Evolutionary conservation across 2,113 vertebrate species (phyloP), one percentile per base, ranked within the genome.

Genomic region (Boleophthalmus pectinirostris): DNA sequence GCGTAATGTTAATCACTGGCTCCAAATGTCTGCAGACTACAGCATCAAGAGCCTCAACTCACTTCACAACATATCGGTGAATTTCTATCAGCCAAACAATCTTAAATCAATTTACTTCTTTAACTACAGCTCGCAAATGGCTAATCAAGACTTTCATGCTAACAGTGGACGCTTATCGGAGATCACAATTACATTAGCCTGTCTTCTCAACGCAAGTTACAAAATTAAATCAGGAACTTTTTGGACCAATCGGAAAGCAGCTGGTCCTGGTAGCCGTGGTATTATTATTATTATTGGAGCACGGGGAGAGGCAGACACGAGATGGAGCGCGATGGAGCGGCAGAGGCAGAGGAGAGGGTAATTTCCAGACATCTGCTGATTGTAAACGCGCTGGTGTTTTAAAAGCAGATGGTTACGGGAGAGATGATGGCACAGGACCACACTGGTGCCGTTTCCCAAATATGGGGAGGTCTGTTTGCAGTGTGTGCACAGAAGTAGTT

Each of bases 351-450:
- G 64, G 72, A 71, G 60, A 80, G 78, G 74, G 80, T 82, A 66
- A 84, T 86, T 83, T 85, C 53, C 74, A 82, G 54, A 83, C 80
- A 86, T 88, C 80, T 87, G 80, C 74, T 80, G 82, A 75, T 79
- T 82, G 74, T 85, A 75, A 82, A 85, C 75, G 64, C 45, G 70
- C 63, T 73, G 80, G 54, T 78, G 73, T 83, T 88, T 87, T 78
- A 83, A 85, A 51, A 85, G 77, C 80, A 85, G 87, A 81, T 81
- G 73, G 77, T 75, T 68, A 68, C 68, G 69, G 56, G 64, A 73
- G 73, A 83, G 75, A 78, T 78, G 82, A 86, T 82, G 77, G 69
- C 61, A 73, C 47, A 56, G 56, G 46, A 51, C 63, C 80, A 60
- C 58, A 43, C 25, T 9, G 75, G 29, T 23, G 53, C 5, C 3